Base-by-base conservation (phyloP, 2,113 vertebrate species). In the Montifringilla adamsi region DNA sequence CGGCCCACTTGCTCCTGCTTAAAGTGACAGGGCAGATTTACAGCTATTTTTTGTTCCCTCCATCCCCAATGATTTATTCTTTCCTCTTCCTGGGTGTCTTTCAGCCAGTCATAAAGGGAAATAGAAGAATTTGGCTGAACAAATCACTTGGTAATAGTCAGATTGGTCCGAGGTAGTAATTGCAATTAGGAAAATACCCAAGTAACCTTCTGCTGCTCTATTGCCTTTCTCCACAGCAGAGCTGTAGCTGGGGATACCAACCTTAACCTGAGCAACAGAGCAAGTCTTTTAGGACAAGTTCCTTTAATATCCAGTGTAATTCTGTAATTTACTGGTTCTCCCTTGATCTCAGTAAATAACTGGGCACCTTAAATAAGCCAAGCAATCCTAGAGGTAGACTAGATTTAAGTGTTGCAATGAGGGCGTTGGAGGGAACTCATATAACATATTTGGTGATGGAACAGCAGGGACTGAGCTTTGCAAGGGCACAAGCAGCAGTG, bases 21-120 rank as follows among this genome's bases (percentile, higher is more conserved):
- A 91, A 96, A 95, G 92, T 59, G 80, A 33, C 70, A 89, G 76
- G 43, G 82, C 33, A 89, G 74, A 89, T 94, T 95, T 90, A 63
- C 13, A n/a, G 44, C 26, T 31, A 16, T 15, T 41, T 81, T 49
- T 31, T 60, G 27, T 50, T 46, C 14, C 6, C 4, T 8, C 41
- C 56, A 6, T 46, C 55, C 23, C 18, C 24, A 69, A 0, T 80
- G 39, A 82, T 80, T 87, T 91, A 47, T 74, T 62, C 28, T 59
- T 66, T 94, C 73, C 52, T 84, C 20, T 87, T 84, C 33, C 70
- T 66, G 15, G 18, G 23, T 80, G 64, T 77, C 79, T 92, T 95
- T 93, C 52, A 47, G 19, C 83, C 49, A 76, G 44, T 83, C 53
- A 23, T 69, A 81, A 94, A 87, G 66, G 78, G 55, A 89, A 94